Percentiles rank a stretch among this genome's conserved stretches.
phyloP scores from a whole-genome alignment of 2,113 vertebrate species.

The Oryzias javanicus region DNA sequence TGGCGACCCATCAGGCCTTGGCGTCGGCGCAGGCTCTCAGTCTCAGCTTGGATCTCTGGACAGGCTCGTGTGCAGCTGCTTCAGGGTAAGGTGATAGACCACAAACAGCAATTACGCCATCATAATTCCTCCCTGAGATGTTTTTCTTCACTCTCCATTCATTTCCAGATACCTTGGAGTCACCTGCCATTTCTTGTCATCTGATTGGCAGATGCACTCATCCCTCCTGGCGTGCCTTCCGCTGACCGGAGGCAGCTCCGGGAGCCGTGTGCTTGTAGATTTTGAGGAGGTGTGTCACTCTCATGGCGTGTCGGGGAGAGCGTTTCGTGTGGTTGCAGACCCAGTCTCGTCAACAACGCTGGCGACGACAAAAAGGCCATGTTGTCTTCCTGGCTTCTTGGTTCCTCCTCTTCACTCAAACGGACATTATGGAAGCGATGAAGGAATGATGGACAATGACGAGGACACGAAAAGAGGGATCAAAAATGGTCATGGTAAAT shows the following conservation, averaged over 20 bases:
- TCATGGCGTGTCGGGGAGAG: constrained; percentile 73
- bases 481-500: constrained; percentile 41
- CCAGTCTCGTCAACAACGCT: constrained; percentile 36
- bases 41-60: constrained; percentile 76
- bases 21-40: constrained; percentile 74
- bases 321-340: constrained; percentile 76
- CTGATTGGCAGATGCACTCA: constrained; percentile 80
- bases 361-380: constrained; percentile 46
- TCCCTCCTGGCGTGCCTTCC: constrained; percentile 78
- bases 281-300: constrained; percentile 78
- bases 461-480: constrained; percentile 32
- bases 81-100: constrained; percentile 51
- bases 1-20: constrained; percentile 75
- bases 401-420: constrained; percentile 30
- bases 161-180: constrained; percentile 74
- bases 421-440: constrained; percentile 44
- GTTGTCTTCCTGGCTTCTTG: constrained; percentile 73
- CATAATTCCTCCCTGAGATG: constrained; percentile 9
- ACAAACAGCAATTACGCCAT: constrained; percentile 5
- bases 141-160: constrained; percentile 8
- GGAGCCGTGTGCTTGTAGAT: constrained; percentile 70
- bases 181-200: constrained; percentile 79
- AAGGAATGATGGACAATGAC: constrained; percentile 29
- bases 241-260: constrained; percentile 56
- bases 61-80: constrained; percentile 43